These are phyloP conservation scores for Brachionus manjavacas DNA, from an alignment of 1,140 invertebrate genomes.

Conservation along the genomic window DNA sequence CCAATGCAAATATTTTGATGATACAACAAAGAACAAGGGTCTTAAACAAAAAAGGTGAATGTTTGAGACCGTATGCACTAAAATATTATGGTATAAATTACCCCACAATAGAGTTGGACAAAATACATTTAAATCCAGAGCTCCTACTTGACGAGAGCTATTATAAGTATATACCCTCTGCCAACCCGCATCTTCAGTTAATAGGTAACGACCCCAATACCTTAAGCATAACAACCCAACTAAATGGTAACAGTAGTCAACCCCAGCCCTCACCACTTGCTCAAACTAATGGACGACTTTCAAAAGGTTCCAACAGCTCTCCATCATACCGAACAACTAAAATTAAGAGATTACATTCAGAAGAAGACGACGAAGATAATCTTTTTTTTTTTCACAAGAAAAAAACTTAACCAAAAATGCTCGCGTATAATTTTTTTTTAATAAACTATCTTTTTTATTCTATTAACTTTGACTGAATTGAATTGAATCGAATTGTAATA, in stretches of 20 bases:
- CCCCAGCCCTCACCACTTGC: background rate
- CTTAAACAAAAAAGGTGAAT: background rate
- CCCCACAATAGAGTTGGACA: background rate
- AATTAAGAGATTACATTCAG: background rate
- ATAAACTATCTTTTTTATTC: background rate
- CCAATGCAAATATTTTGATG: background rate
- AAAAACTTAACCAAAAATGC: background rate
- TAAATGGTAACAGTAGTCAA: background rate
- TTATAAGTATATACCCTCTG: background rate
- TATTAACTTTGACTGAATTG: background rate
- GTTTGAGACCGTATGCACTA: background rate
- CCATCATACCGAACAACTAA: background rate
- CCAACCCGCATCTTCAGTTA: background rate
- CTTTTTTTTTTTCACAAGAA: background rate
- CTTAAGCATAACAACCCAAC: background rate
- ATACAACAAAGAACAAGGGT: background rate
- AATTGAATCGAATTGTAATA: background rate
- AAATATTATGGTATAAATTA: background rate
- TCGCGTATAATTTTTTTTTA: background rate
- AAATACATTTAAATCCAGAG: background rate
- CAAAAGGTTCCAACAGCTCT: background rate
- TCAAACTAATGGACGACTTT: background rate
- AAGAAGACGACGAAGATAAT: background rate
- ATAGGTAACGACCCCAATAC: background rate
- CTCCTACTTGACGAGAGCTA: background rate